Evolutionary conservation across 2,797 vertebrate species (phyloP).

Genomic region (Coilia nasus): DNA sequence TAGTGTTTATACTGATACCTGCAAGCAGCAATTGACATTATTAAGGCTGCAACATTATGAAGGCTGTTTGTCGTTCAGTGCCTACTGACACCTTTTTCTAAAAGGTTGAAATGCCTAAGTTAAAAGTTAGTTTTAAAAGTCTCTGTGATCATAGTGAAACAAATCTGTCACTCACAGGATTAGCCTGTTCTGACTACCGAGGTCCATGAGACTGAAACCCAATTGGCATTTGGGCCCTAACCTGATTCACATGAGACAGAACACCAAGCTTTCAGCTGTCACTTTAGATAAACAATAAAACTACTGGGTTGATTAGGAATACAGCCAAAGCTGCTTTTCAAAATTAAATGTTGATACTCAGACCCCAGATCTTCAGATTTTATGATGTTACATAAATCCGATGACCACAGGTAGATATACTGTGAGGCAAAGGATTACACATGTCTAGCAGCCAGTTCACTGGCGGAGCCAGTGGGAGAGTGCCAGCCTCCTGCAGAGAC

Average conservation of each 20-base stretch:
- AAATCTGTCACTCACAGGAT: not conserved
- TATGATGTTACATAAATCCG: not conserved
- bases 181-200: not conserved
- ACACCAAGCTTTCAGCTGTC: not conserved
- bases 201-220: not conserved
- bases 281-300: not conserved
- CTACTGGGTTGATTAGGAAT: not conserved
- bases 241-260: not conserved
- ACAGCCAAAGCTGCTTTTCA: not conserved
- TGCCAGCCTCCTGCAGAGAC: constrained; percentile 20
- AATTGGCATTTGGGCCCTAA: not conserved
- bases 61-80: not conserved
- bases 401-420: not conserved
- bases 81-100: not conserved
- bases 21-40: constrained; percentile 30
- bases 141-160: not conserved
- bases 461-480: constrained; percentile 31
- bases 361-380: not conserved
- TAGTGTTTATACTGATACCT: constrained; percentile 33
- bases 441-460: not conserved
- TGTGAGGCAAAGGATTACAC: not conserved
- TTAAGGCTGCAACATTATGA: constrained; percentile 30
- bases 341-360: not conserved
- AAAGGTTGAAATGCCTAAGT: not conserved
- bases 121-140: not conserved